Conservation (phyloP, 2,888 invertebrate genomes). For the Leptopilina drosophilae region DNA sequence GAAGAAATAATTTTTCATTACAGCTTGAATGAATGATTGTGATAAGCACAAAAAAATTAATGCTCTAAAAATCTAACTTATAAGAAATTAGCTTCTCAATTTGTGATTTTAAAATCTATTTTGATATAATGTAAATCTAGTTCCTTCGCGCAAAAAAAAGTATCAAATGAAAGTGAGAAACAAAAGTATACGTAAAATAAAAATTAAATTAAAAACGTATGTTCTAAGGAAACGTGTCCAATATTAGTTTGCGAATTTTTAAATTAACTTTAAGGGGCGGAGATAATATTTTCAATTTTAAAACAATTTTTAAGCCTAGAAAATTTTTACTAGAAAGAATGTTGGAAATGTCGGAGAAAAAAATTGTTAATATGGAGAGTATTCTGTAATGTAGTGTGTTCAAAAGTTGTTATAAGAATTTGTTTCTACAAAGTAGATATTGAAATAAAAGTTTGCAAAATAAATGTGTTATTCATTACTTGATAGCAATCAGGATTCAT, state of each 20-base stretch:
- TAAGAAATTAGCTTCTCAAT: not conserved
- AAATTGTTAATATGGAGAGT: not conserved
- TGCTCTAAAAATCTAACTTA: not conserved
- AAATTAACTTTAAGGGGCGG: not conserved
- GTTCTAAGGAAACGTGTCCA: no score
- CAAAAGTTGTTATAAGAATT: not conserved
- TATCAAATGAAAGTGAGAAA: not conserved
- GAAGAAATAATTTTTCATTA: not conserved
- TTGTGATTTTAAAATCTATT: constrained; percentile 4
- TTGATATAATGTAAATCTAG: not conserved
- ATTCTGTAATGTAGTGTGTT: not conserved
- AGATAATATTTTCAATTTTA: not conserved
- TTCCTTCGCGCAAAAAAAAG: not conserved
- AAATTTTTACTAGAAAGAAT: not conserved
- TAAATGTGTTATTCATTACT: not conserved
- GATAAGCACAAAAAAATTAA: not conserved
- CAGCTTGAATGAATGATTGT: not conserved
- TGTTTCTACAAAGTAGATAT: not conserved
- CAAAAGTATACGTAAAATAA: not conserved
- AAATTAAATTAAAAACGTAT: not conserved
- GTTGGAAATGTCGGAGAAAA: not conserved
- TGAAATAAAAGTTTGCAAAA: not conserved
- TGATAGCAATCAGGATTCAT: no score
- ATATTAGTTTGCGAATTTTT: not conserved
- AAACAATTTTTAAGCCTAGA: not conserved